These are phyloP conservation scores for Aspidiotus destructor DNA, from an alignment of 2,888 invertebrate species.

Conservation along the genomic window DNA sequence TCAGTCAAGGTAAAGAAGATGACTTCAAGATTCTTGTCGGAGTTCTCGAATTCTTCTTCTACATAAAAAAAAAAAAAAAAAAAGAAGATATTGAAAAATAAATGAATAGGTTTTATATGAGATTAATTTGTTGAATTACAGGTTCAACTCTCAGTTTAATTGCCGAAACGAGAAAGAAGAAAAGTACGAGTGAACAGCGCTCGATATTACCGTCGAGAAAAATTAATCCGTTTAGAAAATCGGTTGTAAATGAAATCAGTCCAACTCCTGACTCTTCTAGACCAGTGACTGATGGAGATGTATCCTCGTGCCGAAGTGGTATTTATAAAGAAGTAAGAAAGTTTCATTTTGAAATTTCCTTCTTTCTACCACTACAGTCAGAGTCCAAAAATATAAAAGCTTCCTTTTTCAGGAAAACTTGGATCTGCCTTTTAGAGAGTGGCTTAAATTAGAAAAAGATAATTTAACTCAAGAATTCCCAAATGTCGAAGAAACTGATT, in stretches of 20 bases:
- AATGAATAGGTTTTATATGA: not conserved
- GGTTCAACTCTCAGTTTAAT: constrained; percentile 11
- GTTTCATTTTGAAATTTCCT: not conserved
- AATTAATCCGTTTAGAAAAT: constrained; percentile 31
- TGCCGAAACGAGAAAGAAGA: constrained; percentile 26
- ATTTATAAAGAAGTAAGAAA: not conserved
- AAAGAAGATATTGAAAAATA: not conserved
- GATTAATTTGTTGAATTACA: not conserved
- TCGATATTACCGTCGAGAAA: constrained; percentile 29
- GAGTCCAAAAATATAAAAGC: not conserved
- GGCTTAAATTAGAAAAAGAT: constrained; percentile 52
- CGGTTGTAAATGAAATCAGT: not conserved
- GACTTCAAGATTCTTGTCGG: not conserved
- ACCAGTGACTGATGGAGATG: not conserved
- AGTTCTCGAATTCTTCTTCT: not conserved
- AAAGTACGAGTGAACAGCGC: constrained; percentile 21
- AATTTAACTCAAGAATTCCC: constrained; percentile 50
- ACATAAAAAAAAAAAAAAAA: not conserved
- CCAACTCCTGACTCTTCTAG: not conserved
- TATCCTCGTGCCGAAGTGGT: not conserved
- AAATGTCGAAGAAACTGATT: constrained; percentile 47
- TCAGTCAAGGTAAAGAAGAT: too few species aligned
- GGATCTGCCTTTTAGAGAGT: constrained; percentile 48
- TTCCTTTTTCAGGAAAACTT: not conserved
- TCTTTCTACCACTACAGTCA: not conserved